Conservation (phyloP, 2,797 vertebrate genomes). For the Lutjanus campechanus region DNA sequence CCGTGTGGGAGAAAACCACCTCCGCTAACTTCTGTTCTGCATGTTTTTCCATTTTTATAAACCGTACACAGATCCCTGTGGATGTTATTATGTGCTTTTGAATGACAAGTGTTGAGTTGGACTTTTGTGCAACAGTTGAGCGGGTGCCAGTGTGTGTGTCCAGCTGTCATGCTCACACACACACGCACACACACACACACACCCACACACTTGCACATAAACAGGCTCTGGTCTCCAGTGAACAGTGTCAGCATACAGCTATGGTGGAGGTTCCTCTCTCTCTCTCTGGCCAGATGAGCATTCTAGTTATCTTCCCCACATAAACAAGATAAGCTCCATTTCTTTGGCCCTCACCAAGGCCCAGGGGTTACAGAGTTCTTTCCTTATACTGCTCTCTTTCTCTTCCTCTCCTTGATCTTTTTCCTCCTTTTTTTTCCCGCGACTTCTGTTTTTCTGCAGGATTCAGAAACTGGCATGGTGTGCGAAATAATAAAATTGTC, state of each 20-base stretch:
- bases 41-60: constrained; percentile 44
- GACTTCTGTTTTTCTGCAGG: constrained; percentile 54
- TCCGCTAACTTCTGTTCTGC: constrained; percentile 21
- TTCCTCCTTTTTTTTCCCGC: constrained; percentile 42
- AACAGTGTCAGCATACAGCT: constrained; percentile 60
- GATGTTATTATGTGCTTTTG: constrained; percentile 69
- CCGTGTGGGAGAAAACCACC: constrained; percentile 4
- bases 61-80: constrained; percentile 45
- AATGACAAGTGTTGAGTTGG: constrained; percentile 76
- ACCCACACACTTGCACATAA: constrained; percentile 28
- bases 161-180: constrained; percentile 71
- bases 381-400: constrained; percentile 48
- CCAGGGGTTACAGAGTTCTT: constrained; percentile 75
- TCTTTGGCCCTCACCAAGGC: constrained; percentile 56
- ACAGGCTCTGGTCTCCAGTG: constrained; percentile 54
- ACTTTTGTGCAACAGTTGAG: constrained; percentile 75
- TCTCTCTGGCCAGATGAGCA: constrained; percentile 65
- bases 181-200: constrained; percentile 53
- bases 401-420: constrained; percentile 63
- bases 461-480: constrained; percentile 9
- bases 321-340: constrained; percentile 78
- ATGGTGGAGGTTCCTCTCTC: constrained; percentile 59
- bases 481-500: constrained; percentile 10
- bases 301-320: constrained; percentile 74
- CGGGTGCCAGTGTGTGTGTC: constrained; percentile 66